These are phyloP conservation scores for Gymnorhina tibicen DNA, from an alignment of 2,113 vertebrate genomes.

Conservation along the genomic window DNA sequence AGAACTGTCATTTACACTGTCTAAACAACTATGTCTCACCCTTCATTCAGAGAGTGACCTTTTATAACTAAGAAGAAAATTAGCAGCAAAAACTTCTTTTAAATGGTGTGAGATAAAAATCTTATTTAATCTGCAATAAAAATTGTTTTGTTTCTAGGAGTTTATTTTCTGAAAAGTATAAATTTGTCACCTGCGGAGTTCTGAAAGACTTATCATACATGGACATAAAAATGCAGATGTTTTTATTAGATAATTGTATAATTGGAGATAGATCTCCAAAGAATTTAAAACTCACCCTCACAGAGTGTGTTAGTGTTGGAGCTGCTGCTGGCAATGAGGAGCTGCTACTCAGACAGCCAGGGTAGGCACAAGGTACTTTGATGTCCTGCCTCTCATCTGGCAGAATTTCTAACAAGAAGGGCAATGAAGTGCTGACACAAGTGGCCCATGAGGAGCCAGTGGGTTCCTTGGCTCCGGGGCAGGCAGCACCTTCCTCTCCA, in stretches of 20 bases:
- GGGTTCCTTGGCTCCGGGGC: neutral
- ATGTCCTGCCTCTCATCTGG: neutral
- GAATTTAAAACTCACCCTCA: neutral
- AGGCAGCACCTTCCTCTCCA: neutral
- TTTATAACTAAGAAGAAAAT: neutral
- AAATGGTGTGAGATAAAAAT: neutral
- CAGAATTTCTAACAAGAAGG: neutral
- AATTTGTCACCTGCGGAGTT: neutral
- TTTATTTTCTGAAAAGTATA: neutral
- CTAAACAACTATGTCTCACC: neutral
- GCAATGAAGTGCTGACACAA: neutral
- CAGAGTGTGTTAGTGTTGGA: fast-evolving
- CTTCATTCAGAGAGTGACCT: neutral
- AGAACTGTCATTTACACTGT: neutral
- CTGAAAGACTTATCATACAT: neutral
- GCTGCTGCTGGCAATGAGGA: neutral
- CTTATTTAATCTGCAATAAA: neutral
- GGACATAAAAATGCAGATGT: neutral
- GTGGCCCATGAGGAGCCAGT: fast-evolving
- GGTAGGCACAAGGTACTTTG: neutral
- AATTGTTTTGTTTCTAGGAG: neutral
- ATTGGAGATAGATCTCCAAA: neutral
- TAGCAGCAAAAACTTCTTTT: neutral
- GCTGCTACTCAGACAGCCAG: neutral
- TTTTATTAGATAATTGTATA: neutral